Base-by-base conservation (phyloP, 1,140 invertebrate species). In the Drosophila takahashii region DNA sequence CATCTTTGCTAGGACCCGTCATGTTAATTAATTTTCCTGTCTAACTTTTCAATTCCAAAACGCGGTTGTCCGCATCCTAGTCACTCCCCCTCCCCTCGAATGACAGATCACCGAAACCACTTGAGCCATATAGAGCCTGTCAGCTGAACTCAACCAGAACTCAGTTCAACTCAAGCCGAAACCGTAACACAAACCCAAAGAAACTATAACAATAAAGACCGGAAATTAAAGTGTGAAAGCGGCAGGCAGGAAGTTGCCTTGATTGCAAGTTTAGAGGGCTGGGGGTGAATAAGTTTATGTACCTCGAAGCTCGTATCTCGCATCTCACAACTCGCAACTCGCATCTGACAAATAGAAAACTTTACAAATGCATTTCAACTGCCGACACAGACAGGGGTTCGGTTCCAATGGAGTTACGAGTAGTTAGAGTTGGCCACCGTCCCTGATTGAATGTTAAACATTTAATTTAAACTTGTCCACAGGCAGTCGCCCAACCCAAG, bases 161-260 rank as follows among this genome's bases (percentile, higher is more conserved):
- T 18, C 18, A 26, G 50, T 50, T 37, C 41, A 62, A 71, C 67
- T 51, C 27, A 47, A 50, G 44, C 71, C 71, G 36, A 52, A 75
- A 72, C 44, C 69, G 59, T 56, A 75, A 74, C 71, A 75, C 16
- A 75, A 52, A 67, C 66, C 64, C 65, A 56, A 65, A 66, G 76
- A 57, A 87, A 81, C 83, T 87, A 83, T 83, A 74, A 89, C 79
- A 87, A 87, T 89, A 89, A 89, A 70, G 84, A 84, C 79, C 84
- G 84, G 79, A 89, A 77, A 84, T 89, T 84, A 89, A 89, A 84
- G 85, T 90, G 84, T 89, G 84, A 89, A 84, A 89, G 76, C 57
- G 79, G 37, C 60, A 75, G 79, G 67, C 72, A 89, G 84, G 84
- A 89, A 89, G 84, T 80, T 89, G 84, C 81, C 59, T 89, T 89